Evolutionary conservation across 92 coral and sea anemone species (phyloP).

Genomic region (Micromussa lordhowensis): DNA sequence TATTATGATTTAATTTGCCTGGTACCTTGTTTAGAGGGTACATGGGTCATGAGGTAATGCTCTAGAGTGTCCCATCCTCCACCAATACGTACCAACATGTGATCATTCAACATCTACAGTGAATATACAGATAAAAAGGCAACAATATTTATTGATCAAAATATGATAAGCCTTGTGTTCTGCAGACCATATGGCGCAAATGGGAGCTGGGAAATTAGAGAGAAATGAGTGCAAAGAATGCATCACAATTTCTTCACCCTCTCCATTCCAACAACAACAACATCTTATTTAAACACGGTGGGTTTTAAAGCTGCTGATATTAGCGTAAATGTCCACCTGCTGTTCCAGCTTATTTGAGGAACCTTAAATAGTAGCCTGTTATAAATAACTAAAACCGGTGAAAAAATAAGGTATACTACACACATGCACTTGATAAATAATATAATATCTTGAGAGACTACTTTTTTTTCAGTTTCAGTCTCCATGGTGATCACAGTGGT

Average conservation of each 20-base stretch:
- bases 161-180: not conserved
- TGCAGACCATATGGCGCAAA: not conserved
- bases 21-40: slow-evolving; percentile 80
- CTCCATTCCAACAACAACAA: no score
- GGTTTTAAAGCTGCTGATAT: no score
- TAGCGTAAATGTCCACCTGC: no score
- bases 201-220: no score
- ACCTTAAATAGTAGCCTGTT: not conserved
- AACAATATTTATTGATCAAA: not conserved
- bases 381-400: not conserved
- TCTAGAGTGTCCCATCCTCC: slow-evolving; percentile 99
- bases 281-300: no score
- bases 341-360: not conserved
- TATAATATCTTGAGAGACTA: not conserved
- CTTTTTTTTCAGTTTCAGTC: not conserved
- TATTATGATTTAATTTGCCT: not conserved
- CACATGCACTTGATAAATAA: not conserved
- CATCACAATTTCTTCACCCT: no score
- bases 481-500: not conserved
- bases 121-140: not conserved
- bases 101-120: slow-evolving; percentile 93
- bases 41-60: slow-evolving; percentile 94
- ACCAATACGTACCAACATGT: slow-evolving; percentile 94
- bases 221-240: no score
- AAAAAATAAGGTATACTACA: not conserved